Evolutionary conservation across 2,888 invertebrate genomes (phyloP).

Genomic region (Gymnosoma rotundatum): DNA sequence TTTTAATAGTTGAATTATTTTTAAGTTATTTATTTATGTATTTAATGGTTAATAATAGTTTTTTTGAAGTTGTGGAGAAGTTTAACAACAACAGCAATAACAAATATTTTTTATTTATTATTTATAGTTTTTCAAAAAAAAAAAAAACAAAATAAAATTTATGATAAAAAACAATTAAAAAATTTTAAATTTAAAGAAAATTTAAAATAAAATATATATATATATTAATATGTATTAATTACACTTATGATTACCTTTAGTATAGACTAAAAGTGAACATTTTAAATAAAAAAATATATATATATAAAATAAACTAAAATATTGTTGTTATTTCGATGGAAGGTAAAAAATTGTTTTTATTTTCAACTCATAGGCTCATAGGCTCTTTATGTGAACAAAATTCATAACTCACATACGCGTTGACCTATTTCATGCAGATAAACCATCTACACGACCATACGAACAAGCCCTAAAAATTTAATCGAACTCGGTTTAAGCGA

Average conservation of each 20-base stretch:
- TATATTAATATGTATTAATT: conserved; percentile 50
- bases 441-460: too few relatives aligned
- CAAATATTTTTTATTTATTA: conserved; percentile 40
- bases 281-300: conserved; percentile 68
- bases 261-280: conserved; percentile 59
- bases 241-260: conserved; percentile 70
- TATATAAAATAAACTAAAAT: conserved; percentile 3
- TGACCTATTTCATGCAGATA: too few relatives aligned
- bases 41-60: conserved; percentile 23
- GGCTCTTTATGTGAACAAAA: too few relatives aligned
- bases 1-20: conserved; percentile 29
- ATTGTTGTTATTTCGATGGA: neutral
- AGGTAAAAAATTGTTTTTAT: too few relatives aligned
- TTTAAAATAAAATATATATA: conserved; percentile 30
- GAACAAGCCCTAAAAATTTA: too few relatives aligned
- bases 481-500: too few relatives aligned
- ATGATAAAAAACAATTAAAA: conserved; percentile 8
- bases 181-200: too few relatives aligned
- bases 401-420: too few relatives aligned
- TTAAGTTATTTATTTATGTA: conserved; percentile 43
- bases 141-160: conserved; percentile 24
- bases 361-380: too few relatives aligned
- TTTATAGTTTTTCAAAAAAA: conserved; percentile 26
- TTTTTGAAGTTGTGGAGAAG: neutral
- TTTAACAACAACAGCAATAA: conserved; percentile 14